phyloP scores from a whole-genome alignment of 2,888 invertebrate species.

The Clivina fossor region DNA sequence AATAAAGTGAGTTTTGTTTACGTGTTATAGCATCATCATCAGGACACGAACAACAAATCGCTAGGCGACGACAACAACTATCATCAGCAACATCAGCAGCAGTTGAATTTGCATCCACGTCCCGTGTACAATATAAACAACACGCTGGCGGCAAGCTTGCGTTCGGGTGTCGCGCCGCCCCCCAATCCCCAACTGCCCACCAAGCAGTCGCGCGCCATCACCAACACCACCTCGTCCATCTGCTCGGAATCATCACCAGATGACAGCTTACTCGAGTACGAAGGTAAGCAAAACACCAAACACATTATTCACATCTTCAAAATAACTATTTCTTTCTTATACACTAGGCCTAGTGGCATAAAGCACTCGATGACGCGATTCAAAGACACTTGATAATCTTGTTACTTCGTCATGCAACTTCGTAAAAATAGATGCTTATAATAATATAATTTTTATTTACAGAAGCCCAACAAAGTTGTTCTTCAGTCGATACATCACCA shows the following conservation, averaged over 20 bases:
- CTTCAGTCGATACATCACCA: slow-evolving; percentile 54
- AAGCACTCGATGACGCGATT: too few relatives aligned
- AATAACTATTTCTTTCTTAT: too few relatives aligned
- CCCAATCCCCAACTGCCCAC: slow-evolving; percentile 24
- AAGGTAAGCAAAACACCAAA: slow-evolving; percentile 55
- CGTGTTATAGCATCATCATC: slow-evolving; percentile 44
- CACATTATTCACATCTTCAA: too few relatives aligned
- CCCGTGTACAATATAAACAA: slow-evolving; percentile 47
- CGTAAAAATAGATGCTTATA: neutral
- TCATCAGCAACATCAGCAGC: slow-evolving; percentile 37
- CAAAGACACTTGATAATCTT: too few relatives aligned
- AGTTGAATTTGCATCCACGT: slow-evolving; percentile 40
- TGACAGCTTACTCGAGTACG: slow-evolving; percentile 59
- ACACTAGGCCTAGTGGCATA: too few relatives aligned
- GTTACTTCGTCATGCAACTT: neutral
- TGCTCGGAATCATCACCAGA: slow-evolving; percentile 55
- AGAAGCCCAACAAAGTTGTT: slow-evolving; percentile 53
- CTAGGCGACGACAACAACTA: slow-evolving; percentile 17
- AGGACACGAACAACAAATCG: slow-evolving; percentile 42
- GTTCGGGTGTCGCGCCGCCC: slow-evolving; percentile 5
- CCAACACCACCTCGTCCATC: slow-evolving; percentile 47
- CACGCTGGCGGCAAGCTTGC: slow-evolving; percentile 52
- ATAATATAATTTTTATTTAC: slow-evolving; percentile 19
- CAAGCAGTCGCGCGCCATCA: slow-evolving; percentile 43
- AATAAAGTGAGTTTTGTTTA: neutral